Base-by-base conservation (phyloP, 2,888 invertebrate genomes). In the Dryadula phaetusa region DNA sequence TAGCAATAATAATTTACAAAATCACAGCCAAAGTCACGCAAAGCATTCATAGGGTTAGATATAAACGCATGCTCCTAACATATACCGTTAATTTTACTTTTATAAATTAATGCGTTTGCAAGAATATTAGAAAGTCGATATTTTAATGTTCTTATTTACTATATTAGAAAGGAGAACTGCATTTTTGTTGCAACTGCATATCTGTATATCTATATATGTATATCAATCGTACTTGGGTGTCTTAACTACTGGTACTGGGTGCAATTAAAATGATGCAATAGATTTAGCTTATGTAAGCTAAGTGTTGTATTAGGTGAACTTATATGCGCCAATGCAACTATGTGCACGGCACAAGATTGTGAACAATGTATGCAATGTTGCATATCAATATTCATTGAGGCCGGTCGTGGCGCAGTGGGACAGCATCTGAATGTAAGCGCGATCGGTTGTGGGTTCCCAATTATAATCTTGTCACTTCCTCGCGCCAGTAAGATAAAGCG, bases 181-280 rank as follows among this genome's bases (percentile, higher is more conserved):
- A 3, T 12, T 46, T 20, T 46, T 47, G n/a, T 22, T n/a, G n/a
- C n/a, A n/a, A n/a, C n/a, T n/a, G n/a, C n/a, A n/a, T n/a, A n/a
- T n/a, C 37, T 14, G 14, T 10, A 34, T 34, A 34, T n/a, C n/a
- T n/a, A n/a, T n/a, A 44, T 44, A 10, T 25, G n/a, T 16, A 54
- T 34, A 37, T 22, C 14, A 56, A 14, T 22, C n/a, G 20, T 40
- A 40, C 22, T 56, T 8, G 22, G 4, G 18, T 37, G 14, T 22
- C 22, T 22, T 18, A 37, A 22, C 49, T 8, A 28, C 4, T 0
- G 1, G 16, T 32, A 16, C n/a, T 25, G 14, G 4, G n/a, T 16
- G 16, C 40, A 40, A 56, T 56, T 40, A 56, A 16, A 40, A 40
- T 56, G 40, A n/a, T 16, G 40, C 56, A 56, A 40, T 37, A 54